Evolutionary conservation across 2,888 invertebrate species (phyloP).

Genomic region (Cryptocheilus praepositus): DNA sequence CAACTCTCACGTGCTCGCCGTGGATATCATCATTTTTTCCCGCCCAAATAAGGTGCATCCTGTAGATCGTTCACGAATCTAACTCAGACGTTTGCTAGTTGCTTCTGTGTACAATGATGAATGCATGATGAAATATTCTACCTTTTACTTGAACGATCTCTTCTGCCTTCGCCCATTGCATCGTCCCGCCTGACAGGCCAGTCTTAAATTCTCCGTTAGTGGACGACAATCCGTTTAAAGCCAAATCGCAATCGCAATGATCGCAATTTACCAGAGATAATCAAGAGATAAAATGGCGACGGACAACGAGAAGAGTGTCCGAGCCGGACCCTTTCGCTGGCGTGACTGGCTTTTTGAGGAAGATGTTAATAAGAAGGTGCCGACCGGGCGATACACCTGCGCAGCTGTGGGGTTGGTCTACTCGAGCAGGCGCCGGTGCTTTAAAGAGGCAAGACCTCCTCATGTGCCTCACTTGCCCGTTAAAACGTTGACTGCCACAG

Average conservation of each 20-base stretch:
- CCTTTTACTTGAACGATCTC: slow-evolving; percentile 69
- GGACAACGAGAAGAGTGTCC: slow-evolving; percentile 34
- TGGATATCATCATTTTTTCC: neutral
- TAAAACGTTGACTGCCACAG: no score
- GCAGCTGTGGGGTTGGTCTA: slow-evolving; percentile 58
- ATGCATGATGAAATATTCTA: slow-evolving; percentile 47
- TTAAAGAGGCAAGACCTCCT: neutral
- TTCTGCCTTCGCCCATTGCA: slow-evolving; percentile 72
- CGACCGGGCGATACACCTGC: slow-evolving; percentile 62
- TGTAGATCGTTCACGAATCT: slow-evolving; percentile 10
- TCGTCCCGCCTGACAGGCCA: slow-evolving; percentile 54
- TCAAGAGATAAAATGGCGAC: neutral
- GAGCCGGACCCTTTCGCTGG: slow-evolving; percentile 49
- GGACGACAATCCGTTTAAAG: neutral
- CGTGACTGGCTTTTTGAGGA: slow-evolving; percentile 62
- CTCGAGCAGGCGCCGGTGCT: slow-evolving; percentile 14
- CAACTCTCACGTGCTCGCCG: no score
- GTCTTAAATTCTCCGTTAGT: slow-evolving; percentile 2
- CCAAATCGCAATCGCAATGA: neutral
- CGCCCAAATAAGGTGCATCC: slow-evolving; percentile 5
- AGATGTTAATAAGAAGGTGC: slow-evolving; percentile 67
- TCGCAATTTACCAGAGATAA: neutral
- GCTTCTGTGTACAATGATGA: slow-evolving; percentile 8
- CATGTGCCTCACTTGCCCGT: no score
- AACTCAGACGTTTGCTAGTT: neutral